Base-by-base conservation (phyloP, 1,140 invertebrate species). In the Agrypnia vestita region DNA sequence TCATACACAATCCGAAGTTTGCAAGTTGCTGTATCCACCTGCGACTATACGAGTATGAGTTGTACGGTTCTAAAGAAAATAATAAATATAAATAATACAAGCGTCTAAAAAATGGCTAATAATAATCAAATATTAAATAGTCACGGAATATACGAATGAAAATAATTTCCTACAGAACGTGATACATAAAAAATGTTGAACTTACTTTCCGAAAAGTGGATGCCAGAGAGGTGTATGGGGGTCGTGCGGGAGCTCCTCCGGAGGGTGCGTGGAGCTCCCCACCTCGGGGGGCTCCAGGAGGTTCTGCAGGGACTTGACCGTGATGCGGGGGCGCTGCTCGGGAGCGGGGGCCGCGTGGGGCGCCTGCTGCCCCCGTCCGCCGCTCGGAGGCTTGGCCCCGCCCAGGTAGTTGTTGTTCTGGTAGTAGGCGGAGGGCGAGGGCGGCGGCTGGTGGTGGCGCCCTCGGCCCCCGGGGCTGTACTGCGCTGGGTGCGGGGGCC, bases 301-400 rank as follows among this genome's bases (percentile, higher is more conserved):
- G 85, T 92, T 91, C 44, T 91, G 90, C 43, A 92, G 87, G n/a
- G 91, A 91, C 82, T 91, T 92, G 49, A 91, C 91, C 82, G 90
- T 91, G 53, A 92, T 91, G 67, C 91, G 84, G 47, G 91, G 90
- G 74, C 90, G 88, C 78, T 90, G 88, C 76, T 90, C 89, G 43
- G 72, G 79, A 44, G 73, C 35, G 8, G 75, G n/a, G 62, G 56
- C 53, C 13, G 46, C 72, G 35, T 53, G 80, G 17, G 78, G 76
- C 49, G 59, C 59, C 21, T 67, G 75, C 56, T 53, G 55, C 25
- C 53, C 21, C 44, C 8, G 11, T 83, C 59, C 84, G 74, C 74
- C 84, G 84, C 56, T 79, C 71, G 71, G 88, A 0, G 85, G 79
- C 35, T 89, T 88, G 74, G 86, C 83, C 44, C 86, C 85, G 62